Evolutionary conservation across 2,113 vertebrate genomes (phyloP).

Genomic region (Rousettus leschenaultii): DNA sequence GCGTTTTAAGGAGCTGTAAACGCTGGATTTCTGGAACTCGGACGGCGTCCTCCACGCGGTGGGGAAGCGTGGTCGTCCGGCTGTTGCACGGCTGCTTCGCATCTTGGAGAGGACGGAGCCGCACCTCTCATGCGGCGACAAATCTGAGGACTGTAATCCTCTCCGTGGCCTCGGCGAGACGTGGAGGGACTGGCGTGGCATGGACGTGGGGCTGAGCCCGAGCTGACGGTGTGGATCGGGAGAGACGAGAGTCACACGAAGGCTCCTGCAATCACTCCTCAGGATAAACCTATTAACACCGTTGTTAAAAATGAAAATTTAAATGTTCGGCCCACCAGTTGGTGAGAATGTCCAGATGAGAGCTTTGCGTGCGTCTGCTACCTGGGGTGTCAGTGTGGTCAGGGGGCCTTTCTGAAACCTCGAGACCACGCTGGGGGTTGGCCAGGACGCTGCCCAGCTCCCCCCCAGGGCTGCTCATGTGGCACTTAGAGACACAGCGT

Average conservation of each 20-base stretch:
- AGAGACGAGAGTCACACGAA: slow-evolving; percentile 38
- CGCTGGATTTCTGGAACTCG: background rate
- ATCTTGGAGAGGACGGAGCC: slow-evolving; percentile 43
- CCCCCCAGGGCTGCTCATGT: too few species aligned
- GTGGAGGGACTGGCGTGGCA: slow-evolving; percentile 52
- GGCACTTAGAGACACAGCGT: background rate
- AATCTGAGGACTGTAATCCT: slow-evolving; percentile 55
- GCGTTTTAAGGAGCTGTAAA: background rate
- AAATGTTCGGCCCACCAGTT: slow-evolving; percentile 51
- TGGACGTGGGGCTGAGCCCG: background rate
- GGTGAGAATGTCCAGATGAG: slow-evolving; percentile 46
- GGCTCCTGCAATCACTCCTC: slow-evolving; percentile 60
- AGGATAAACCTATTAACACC: slow-evolving; percentile 66
- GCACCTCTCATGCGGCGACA: slow-evolving; percentile 55
- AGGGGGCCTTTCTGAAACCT: background rate
- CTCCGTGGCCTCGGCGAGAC: background rate
- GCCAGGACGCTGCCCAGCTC: background rate
- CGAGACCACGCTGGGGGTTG: background rate
- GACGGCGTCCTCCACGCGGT: background rate
- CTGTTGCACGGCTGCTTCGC: slow-evolving; percentile 46
- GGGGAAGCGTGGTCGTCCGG: background rate
- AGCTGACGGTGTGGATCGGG: slow-evolving; percentile 33
- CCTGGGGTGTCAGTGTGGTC: background rate
- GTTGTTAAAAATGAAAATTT: slow-evolving; percentile 71
- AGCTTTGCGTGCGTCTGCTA: slow-evolving; percentile 40